Conservation (phyloP, 2,888 invertebrate genomes). For the Limnephilus auricula region DNA sequence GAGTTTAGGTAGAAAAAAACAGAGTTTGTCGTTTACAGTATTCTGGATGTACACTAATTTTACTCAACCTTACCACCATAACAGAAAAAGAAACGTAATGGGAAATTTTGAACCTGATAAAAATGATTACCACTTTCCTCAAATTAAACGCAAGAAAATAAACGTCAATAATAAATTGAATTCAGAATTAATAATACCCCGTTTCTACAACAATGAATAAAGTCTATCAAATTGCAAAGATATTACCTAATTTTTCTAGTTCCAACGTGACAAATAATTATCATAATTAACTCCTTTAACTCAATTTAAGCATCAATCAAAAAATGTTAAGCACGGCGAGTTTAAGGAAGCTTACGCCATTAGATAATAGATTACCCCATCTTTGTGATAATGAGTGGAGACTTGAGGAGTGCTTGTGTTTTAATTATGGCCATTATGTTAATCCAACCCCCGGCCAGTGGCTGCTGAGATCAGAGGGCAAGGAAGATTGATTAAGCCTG, state of each 20-base stretch:
- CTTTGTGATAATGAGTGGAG: conserved; percentile 59
- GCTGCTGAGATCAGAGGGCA: conserved; percentile 45
- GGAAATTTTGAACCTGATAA: no score
- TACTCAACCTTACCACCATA: no score
- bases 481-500: conserved; percentile 60
- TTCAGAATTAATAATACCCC: no score
- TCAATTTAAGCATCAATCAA: conserved; percentile 10
- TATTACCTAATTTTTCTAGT: not conserved
- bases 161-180: no score
- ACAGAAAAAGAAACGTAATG: no score
- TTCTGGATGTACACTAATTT: no score
- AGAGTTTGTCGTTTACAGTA: no score
- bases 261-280: not conserved
- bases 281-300: not conserved
- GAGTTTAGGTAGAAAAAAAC: no score
- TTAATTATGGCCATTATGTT: conserved; percentile 63
- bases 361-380: conserved; percentile 38
- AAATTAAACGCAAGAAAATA: no score
- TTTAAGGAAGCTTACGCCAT: conserved; percentile 25
- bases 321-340: not conserved
- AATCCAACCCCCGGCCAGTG: conserved; percentile 57
- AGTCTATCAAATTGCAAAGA: not conserved
- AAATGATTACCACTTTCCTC: no score
- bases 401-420: conserved; percentile 53
- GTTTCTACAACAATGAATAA: no score